Evolutionary conservation across 2,113 vertebrate species (phyloP).

Genomic region (Narcine bancroftii): DNA sequence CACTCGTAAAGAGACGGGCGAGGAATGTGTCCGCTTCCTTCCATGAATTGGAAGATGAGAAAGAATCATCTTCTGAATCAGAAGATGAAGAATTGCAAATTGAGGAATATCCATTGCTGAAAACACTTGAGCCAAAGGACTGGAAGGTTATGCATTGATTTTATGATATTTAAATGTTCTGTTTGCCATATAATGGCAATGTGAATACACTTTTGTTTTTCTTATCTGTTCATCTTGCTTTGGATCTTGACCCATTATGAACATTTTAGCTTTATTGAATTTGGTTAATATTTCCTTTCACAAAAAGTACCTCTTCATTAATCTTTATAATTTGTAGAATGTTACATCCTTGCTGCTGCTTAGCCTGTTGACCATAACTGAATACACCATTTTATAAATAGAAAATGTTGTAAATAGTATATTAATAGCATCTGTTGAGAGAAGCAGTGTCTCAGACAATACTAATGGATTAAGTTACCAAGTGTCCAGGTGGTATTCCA

Average conservation of each 20-base stretch:
- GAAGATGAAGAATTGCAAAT: conserved; percentile 91
- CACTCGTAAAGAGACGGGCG: conserved; percentile 83
- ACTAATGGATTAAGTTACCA: no score
- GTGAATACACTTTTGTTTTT: neutral
- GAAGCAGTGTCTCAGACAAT: neutral
- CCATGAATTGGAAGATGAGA: conserved; percentile 94
- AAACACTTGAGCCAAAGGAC: conserved; percentile 96
- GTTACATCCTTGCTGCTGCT: neutral
- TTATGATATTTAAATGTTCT: neutral
- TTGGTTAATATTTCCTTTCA: neutral
- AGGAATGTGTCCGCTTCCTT: conserved; percentile 87
- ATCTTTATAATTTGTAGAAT: neutral
- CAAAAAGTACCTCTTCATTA: neutral
- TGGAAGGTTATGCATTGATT: conserved; percentile 76
- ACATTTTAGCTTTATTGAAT: neutral
- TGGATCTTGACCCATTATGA: neutral
- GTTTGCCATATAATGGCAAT: no score
- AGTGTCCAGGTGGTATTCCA: no score
- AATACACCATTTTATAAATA: neutral
- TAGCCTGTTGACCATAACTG: neutral
- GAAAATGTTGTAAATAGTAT: neutral
- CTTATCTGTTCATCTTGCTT: neutral
- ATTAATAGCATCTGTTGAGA: neutral
- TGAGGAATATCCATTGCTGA: conserved; percentile 85
- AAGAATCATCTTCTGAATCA: conserved; percentile 82